phyloP scores from a whole-genome alignment of 2,113 vertebrate genomes.

The Alosa alosa region DNA sequence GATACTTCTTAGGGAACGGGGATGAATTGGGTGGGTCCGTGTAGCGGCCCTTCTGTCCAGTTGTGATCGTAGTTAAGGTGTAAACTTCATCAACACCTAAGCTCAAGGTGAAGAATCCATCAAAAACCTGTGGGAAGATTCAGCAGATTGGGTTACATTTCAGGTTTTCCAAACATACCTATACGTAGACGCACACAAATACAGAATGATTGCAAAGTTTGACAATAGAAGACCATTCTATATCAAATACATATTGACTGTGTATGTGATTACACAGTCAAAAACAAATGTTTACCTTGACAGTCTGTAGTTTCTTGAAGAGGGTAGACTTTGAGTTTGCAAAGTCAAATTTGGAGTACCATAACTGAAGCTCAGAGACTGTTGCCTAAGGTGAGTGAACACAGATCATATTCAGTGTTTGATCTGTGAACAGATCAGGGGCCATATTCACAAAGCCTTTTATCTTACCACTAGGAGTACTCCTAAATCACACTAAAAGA shows the following conservation, averaged over 20 bases:
- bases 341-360: constrained; percentile 84
- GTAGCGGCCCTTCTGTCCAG: constrained; percentile 75
- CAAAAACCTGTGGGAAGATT: constrained; percentile 55
- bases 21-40: constrained; percentile 74
- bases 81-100: constrained; percentile 84
- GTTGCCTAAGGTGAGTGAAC: constrained; percentile 61
- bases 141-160: neutral
- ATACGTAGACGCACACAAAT: neutral
- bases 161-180: neutral
- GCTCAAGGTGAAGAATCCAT: constrained; percentile 74
- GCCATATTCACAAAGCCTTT: too few relatives aligned
- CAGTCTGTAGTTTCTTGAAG: constrained; percentile 76
- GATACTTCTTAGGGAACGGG: constrained; percentile 81
- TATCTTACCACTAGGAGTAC: too few relatives aligned
- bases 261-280: neutral
- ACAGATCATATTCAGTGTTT: neutral
- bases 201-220: neutral
- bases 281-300: constrained; percentile 70
- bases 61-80: constrained; percentile 83
- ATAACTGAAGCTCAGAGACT: constrained; percentile 79
- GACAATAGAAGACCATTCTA: neutral
- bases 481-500: too few relatives aligned
- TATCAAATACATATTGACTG: neutral
- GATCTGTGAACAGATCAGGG: neutral
- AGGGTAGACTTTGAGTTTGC: constrained; percentile 66